Base-by-base conservation (phyloP, 30 jellyfish, hydroid and myxozoan species). In the Aurelia aurita complex sp. Pacific region DNA sequence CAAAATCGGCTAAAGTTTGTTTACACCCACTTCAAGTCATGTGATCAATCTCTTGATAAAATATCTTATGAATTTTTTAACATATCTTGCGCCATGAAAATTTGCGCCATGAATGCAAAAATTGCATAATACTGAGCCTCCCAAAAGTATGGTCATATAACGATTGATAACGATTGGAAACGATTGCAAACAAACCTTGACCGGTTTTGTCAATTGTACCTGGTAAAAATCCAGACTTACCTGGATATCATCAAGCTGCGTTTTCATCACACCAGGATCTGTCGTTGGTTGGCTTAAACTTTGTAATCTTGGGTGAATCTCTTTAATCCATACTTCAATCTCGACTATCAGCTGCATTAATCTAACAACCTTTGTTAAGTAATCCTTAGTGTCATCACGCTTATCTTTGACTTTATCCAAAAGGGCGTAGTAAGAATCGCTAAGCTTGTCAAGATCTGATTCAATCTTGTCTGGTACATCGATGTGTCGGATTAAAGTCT, bases 311-410 rank as follows among this genome's bases (percentile, higher is more conserved):
- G 59, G 73, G 54, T 46, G 43, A 46, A 72, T 83, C 73, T 89
- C 97, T 34, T 51, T 85, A 43, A 89, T 90, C 97, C 97, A 94
- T 64, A 85, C 72, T 80, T 94, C 99, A 51, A 94, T 52, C 73
- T 63, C 92, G 18, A 60, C 90, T 68, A 89, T 77, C 51, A 89
- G 86, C 66, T 89, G 95, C 43, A 89, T 8, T 51, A 76, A 67
- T 33, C 69, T 82, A 6, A 64, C 73, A 11, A 86, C 90, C 80
- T 85, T 89, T 13, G 62, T 72, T 53, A 94, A 60, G 32, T 85
- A 42, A 13, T 80, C 96, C 78, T 85, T 89, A 57, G 86, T 85
- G 54, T 70, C 79, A 19, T 80, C 84, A 11, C 82, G 94, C 71
- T 85, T 80, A 33, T 94, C 99, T 67, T 89, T 89, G 55, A 70